phyloP scores from a whole-genome alignment of 2,888 invertebrate species.

The Lycaena phlaeas region DNA sequence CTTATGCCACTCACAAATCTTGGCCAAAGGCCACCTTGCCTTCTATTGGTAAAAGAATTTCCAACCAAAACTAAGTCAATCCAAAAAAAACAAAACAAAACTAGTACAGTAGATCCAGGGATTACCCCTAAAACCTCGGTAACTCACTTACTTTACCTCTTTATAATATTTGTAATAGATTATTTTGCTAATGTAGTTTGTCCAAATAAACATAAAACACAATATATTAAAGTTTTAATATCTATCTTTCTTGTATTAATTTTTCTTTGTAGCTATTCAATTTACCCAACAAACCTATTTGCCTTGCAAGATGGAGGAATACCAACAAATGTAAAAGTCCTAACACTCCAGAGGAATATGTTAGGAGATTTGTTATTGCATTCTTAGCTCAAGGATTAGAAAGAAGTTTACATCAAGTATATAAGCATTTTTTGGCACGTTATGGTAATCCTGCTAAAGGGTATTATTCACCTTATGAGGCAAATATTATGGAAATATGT shows the following conservation, averaged over 20 bases:
- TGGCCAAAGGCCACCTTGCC: too few relatives aligned
- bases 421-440: slow-evolving; percentile 32
- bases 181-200: too few relatives aligned
- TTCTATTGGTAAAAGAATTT: too few relatives aligned
- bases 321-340: slow-evolving; percentile 28
- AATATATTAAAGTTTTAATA: not conserved
- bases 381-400: slow-evolving; percentile 45
- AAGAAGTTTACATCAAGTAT: slow-evolving; percentile 46
- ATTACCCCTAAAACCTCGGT: too few relatives aligned
- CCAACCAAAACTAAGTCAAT: too few relatives aligned
- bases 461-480: slow-evolving; percentile 34
- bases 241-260: slow-evolving; percentile 4
- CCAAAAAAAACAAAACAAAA: too few relatives aligned
- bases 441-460: slow-evolving; percentile 33
- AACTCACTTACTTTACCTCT: too few relatives aligned
- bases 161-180: too few relatives aligned
- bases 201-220: too few relatives aligned
- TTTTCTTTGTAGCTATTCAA: slow-evolving; percentile 33
- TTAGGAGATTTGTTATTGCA: slow-evolving; percentile 38
- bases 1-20: too few relatives aligned
- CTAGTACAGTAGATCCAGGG: too few relatives aligned
- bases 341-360: slow-evolving; percentile 32
- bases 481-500: slow-evolving; percentile 48
- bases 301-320: slow-evolving; percentile 47
- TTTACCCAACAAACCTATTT: slow-evolving; percentile 41